These are phyloP conservation scores for Yasuhikotakia modesta DNA, from an alignment of 2,797 vertebrate species.

Conservation along the genomic window DNA sequence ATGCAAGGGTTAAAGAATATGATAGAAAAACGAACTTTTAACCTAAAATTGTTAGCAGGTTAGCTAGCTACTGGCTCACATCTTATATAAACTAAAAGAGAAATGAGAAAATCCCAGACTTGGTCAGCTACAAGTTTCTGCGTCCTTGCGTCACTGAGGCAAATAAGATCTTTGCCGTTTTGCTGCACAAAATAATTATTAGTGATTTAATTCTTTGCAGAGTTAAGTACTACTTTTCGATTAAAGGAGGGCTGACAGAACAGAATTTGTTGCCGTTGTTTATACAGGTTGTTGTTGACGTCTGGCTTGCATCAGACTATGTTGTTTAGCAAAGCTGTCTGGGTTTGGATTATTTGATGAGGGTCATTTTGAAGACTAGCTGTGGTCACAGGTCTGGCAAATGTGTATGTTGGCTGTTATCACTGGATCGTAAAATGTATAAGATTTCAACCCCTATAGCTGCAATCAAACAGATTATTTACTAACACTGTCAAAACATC, in stretches of 20 bases:
- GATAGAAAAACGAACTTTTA: no score
- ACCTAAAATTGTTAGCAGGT: no score
- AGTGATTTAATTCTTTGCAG: conserved; percentile 14
- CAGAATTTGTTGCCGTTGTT: conserved; percentile 10
- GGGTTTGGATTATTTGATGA: conserved; percentile 27
- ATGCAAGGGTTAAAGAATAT: no score
- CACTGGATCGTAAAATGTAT: conserved; percentile 19
- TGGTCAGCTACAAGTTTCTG: no score
- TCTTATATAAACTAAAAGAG: no score
- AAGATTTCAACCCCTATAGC: conserved; percentile 52
- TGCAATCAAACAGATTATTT: conserved; percentile 61
- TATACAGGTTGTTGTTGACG: conserved; percentile 9
- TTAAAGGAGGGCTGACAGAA: not conserved
- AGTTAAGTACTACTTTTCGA: not conserved
- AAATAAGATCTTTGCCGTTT: conserved; percentile 15
- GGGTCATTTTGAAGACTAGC: conserved; percentile 12
- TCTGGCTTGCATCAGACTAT: conserved; percentile 35
- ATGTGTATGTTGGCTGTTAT: conserved; percentile 9
- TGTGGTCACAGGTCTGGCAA: conserved; percentile 9
- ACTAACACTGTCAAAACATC: conserved; percentile 60
- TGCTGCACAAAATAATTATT: conserved; percentile 6
- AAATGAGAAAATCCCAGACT: no score
- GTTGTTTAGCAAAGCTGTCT: conserved; percentile 27
- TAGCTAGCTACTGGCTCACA: no score
- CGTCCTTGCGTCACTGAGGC: conserved; percentile 8